phyloP scores from a whole-genome alignment of 2,888 invertebrate species.

The Dryocosmus kuriphilus region DNA sequence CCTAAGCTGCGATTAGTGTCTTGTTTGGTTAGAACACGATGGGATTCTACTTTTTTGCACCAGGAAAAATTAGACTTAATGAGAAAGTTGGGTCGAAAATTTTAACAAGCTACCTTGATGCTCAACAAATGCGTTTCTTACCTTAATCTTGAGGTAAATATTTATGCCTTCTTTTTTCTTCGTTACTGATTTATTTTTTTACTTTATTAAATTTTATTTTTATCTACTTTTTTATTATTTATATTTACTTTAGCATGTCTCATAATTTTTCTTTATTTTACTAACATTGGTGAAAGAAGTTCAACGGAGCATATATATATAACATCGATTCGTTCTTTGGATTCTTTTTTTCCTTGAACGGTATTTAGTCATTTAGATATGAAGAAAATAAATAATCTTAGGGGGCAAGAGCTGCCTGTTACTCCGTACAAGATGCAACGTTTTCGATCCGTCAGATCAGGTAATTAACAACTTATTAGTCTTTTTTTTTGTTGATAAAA shows the following conservation, averaged over 20 bases:
- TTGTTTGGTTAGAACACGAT: constrained; percentile 10
- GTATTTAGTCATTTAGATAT: neutral
- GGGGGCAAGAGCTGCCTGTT: constrained; percentile 3
- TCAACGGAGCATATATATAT: neutral
- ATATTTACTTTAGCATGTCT: constrained; percentile 2
- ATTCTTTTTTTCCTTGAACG: neutral
- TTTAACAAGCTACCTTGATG: neutral
- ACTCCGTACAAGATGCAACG: constrained; percentile 12
- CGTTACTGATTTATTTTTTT: neutral
- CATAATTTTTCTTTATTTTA: neutral
- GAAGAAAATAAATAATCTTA: constrained; percentile 10
- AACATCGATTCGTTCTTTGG: neutral
- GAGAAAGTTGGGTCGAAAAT: neutral
- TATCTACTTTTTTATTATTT: neutral
- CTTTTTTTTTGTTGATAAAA: too few species aligned
- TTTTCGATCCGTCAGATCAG: constrained; percentile 7
- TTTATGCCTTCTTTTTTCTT: neutral
- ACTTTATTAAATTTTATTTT: neutral
- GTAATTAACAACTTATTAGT: neutral
- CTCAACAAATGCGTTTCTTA: constrained; percentile 14
- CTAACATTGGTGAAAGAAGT: neutral
- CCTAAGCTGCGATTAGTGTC: neutral
- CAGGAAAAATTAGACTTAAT: neutral
- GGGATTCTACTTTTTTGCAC: constrained; percentile 6
- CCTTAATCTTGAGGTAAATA: constrained; percentile 20